A percentile compares a stretch with the other conserved stretches of the same genome.
Evolutionary conservation across 2,113 vertebrate genomes (phyloP).

Genomic region (Lates calcarifer): DNA sequence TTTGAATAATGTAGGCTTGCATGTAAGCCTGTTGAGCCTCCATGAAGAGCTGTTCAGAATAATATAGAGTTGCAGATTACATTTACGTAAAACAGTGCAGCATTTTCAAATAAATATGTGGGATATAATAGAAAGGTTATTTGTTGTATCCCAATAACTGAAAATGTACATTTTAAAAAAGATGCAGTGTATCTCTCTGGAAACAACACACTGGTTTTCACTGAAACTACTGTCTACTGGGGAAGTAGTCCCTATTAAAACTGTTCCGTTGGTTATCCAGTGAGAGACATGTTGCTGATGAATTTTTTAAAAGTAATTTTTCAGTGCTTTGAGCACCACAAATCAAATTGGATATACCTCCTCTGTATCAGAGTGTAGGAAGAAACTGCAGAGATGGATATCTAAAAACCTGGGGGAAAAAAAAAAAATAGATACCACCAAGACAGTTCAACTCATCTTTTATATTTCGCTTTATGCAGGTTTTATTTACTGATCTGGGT

Average conservation of each 20-base stretch:
- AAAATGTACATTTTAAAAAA: not conserved
- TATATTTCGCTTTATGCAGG: not conserved
- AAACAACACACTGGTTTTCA: too few species aligned
- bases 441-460: not conserved
- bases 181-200: too few species aligned
- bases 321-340: not conserved
- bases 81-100: not conserved
- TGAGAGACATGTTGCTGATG: not conserved
- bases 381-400: not conserved
- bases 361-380: not conserved
- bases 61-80: not conserved
- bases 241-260: not conserved
- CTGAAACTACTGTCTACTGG: not conserved
- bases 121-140: not conserved
- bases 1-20: constrained; percentile 10
- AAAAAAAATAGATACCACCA: not conserved
- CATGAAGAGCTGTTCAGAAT: not conserved
- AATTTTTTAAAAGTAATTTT: constrained; percentile 12
- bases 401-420: not conserved
- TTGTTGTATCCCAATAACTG: not conserved
- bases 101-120: not conserved
- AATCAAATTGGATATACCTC: constrained; percentile 2
- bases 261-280: not conserved
- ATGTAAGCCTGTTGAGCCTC: constrained; percentile 27
- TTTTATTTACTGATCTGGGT: not conserved